Base-by-base conservation (phyloP, 2,797 vertebrate species). In the Chelidonichthys spinosus region DNA sequence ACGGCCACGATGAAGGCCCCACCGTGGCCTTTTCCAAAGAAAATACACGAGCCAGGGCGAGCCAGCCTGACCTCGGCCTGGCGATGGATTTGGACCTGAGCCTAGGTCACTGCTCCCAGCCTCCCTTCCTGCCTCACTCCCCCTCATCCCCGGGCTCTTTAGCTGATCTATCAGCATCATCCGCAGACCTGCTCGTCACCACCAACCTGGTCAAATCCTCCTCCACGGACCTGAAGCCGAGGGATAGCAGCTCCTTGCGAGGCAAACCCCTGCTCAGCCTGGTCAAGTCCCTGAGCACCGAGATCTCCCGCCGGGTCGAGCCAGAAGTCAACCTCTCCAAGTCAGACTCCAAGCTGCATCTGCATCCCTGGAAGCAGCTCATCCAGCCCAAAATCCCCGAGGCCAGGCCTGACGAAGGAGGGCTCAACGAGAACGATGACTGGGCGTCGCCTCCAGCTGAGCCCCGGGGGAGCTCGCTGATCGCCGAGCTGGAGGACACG, bases 401-500 rank as follows among this genome's bases (percentile, higher is more conserved):
- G 64, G 13, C 64, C 58, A 72, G 65, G 65, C 63, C 83, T 7
- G 76, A 82, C 47, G 63, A 55, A 25, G 64, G 70, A 15, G 55
- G 4, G 6, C 73, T 59, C 59, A 49, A 17, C n/a, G 74, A 83
- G 47, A 74, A 49, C 0, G 64, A 90, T 0, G 42, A 70, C 56
- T 83, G 78, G 83, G n/a, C 2, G 1, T 82, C 71, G 1, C 55
- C 84, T 65, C 49, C 56, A n/a, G 42, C 68, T 0, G 96, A 95
- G 15, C 92, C 95, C 0, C 83, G 94, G 1, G 88, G 94, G 0
- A 84, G 91, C 63, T 95, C 95, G 37, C 92, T 96, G 74, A 96
- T 95, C 1, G 90, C 92, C 0, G 94, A 94, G 76, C 89, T 96
- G 74, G 96, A 97, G 87, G 96, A 96, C 87, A 96, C 95, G 0